Evolutionary conservation across 2,888 invertebrate species (phyloP).

Genomic region (Polymixis flavicincta): DNA sequence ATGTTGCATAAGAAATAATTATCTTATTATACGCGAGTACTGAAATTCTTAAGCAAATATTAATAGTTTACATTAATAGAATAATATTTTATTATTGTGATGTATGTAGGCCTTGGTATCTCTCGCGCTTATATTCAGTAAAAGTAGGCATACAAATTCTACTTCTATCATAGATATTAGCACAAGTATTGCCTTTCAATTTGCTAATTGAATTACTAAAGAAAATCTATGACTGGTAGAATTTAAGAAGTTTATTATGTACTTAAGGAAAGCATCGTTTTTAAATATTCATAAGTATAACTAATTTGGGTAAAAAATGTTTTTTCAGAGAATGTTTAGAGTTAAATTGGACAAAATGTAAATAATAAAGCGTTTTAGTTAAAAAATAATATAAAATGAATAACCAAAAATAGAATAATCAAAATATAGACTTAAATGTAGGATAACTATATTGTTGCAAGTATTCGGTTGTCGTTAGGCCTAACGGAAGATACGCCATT

Average conservation of each 20-base stretch:
- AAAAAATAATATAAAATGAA: constrained; percentile 3
- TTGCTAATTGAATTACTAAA: constrained; percentile 32
- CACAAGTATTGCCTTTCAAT: constrained; percentile 39
- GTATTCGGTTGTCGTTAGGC: constrained; percentile 38
- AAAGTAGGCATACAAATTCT: constrained; percentile 68
- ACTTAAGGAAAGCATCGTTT: constrained; percentile 26
- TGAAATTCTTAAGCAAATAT: constrained; percentile 44
- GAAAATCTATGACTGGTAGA: constrained; percentile 20
- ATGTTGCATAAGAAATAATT: constrained; percentile 39
- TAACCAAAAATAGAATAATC: background rate
- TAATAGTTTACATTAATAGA: constrained; percentile 28
- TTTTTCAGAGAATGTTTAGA: constrained; percentile 9
- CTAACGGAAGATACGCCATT: constrained; percentile 51
- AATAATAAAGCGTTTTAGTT: constrained; percentile 23
- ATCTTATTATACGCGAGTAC: constrained; percentile 34
- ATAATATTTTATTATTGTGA: constrained; percentile 48
- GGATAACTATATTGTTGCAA: constrained; percentile 8
- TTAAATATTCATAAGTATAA: background rate
- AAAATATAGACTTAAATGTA: constrained; percentile 28
- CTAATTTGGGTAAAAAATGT: background rate
- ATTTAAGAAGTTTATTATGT: constrained; percentile 21
- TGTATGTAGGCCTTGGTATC: constrained; percentile 51
- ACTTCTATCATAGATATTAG: constrained; percentile 51
- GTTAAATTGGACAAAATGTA: constrained; percentile 8
- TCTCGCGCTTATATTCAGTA: constrained; percentile 36